phyloP scores from a whole-genome alignment of 2,113 vertebrate genomes.

The Lycaon pictus region DNA sequence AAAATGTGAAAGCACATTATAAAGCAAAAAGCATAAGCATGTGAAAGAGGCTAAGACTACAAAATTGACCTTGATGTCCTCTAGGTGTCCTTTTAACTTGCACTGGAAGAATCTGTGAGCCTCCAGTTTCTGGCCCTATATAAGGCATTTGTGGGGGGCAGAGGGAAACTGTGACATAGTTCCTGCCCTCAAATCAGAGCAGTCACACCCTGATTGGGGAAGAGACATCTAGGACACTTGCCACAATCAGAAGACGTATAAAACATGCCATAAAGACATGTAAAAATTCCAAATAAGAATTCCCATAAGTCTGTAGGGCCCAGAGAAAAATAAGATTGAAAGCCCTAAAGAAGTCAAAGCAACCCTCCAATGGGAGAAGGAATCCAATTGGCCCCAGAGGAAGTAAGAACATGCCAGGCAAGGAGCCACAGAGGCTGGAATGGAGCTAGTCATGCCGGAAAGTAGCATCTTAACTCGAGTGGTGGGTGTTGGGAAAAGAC shows the following conservation, averaged over 20 bases:
- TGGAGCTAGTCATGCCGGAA: not conserved
- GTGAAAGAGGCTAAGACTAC: not conserved
- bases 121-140: not conserved
- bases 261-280: not conserved
- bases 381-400: not conserved
- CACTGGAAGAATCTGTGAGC: not conserved
- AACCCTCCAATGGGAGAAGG: no score
- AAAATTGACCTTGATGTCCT: not conserved
- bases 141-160: no score
- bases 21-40: not conserved
- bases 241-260: not conserved
- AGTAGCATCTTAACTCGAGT: not conserved
- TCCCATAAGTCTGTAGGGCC: not conserved
- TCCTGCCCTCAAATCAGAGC: not conserved
- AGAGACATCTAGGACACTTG: not conserved
- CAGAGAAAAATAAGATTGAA: not conserved
- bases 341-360: not conserved
- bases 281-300: not conserved
- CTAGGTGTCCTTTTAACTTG: rapidly evolving
- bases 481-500: not conserved
- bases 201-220: not conserved
- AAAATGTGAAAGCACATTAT: not conserved
- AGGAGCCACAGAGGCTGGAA: not conserved
- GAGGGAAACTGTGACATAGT: not conserved
- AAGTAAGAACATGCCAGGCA: not conserved